Base-by-base conservation (phyloP, 2,113 vertebrate genomes). In the Aplodontia rufa region DNA sequence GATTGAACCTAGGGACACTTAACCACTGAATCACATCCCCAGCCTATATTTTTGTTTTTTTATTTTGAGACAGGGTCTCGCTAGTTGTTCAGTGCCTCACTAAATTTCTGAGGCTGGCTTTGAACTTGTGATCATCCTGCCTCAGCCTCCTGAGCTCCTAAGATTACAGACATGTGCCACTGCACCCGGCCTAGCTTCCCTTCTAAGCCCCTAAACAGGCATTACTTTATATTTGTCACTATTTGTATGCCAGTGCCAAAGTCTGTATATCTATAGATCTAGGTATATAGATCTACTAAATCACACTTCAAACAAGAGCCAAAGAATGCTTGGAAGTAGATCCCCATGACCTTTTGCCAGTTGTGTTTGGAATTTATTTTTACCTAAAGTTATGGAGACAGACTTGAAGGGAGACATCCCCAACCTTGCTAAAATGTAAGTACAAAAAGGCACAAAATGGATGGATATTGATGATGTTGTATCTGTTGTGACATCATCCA, bases 361-460 rank as follows among this genome's bases (percentile, higher is more conserved):
- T 85, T 91, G 19, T 82, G 91, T 93, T 92, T 96, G 55, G 93
- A 95, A 95, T 68, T 91, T 96, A 89, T 96, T 96, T 71, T 98
- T 98, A 97, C 87, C 97, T 98, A 98, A 98, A 97, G 98, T 98
- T 98, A 45, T 98, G 98, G 98, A 98, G 97, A 83, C 97, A 98
- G 97, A 98, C 98, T 98, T 99, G 98, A 99, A 98, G 97, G 98
- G 98, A 97, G 98, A 97, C 97, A 98, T 97, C 98, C 98, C 98
- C 98, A 98, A 98, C 98, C 97, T 98, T 98, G 98, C 94, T 98
- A 96, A 98, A 98, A 98, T 99, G 99, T 99, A 99, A 99, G 99
- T 99, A 99, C 97, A 49, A 98, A 98, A 98, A 98, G 98, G 98
- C 98, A 98, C 12, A 92, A 82, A 97, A 94, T 97, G 98, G 98